Conservation (phyloP, 2,888 invertebrate species). For the Drosophila putrida region DNA sequence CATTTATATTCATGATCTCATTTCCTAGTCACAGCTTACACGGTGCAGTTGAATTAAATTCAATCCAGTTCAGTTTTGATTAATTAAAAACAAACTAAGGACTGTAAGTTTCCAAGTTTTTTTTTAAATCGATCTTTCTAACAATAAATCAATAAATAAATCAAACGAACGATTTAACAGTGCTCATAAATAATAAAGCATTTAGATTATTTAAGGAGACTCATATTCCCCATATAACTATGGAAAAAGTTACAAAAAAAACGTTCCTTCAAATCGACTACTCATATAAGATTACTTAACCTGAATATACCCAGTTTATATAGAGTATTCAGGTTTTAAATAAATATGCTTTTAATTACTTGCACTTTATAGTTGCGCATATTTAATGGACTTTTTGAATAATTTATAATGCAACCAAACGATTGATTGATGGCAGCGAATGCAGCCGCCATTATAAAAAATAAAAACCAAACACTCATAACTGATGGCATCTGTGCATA, state of each 20-base stretch:
- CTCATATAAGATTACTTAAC: not conserved
- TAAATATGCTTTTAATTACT: conserved; percentile 35
- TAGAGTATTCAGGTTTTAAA: not conserved
- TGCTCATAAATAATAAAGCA: not conserved
- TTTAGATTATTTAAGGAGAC: too few relatives aligned
- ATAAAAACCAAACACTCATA: conserved; percentile 46
- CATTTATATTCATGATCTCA: not conserved
- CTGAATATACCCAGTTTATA: not conserved
- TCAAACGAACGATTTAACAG: not conserved
- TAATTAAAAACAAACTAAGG: not conserved
- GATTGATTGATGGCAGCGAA: conserved; percentile 48
- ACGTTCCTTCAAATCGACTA: not conserved
- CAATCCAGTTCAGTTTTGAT: not conserved
- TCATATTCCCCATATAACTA: not conserved
- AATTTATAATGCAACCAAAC: conserved; percentile 52
- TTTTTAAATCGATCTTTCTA: too few relatives aligned
- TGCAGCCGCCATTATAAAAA: conserved; percentile 17
- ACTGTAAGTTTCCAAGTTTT: too few relatives aligned
- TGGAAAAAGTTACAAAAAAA: not conserved
- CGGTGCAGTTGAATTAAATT: not conserved
- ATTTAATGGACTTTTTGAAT: conserved; percentile 57
- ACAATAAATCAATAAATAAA: too few relatives aligned
- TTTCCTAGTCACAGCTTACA: conserved; percentile 1
- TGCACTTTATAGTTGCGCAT: conserved; percentile 37
- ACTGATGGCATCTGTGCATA: conserved; percentile 60